Evolutionary conservation across 2,888 invertebrate species (phyloP), one percentile per base, ranked within the genome.

Genomic region (Chydorus sphaericus): DNA sequence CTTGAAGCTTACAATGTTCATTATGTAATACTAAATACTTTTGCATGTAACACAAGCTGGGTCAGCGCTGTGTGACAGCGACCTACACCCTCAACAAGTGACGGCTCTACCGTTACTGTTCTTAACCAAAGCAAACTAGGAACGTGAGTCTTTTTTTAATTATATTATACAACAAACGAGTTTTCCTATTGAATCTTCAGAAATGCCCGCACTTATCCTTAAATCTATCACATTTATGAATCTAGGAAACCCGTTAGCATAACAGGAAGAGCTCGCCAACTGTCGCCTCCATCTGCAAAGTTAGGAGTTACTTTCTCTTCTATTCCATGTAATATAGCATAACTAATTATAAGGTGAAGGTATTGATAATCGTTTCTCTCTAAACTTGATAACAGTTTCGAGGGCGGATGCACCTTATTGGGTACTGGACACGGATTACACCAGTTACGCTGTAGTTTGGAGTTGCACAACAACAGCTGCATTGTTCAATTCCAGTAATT

Each of bases 41-140:
- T n/a, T n/a, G n/a, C n/a, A n/a, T n/a, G n/a, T n/a, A n/a, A n/a
- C n/a, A n/a, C n/a, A n/a, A n/a, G n/a, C n/a, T n/a, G 8, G 83
- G 80, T 4, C 83, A 82, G 30, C 81, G 80, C 64, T 87, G 86
- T 66, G 79, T 83, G 54, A 80, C 79, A 3, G 83, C 85, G 0
- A 75, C 76, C 58, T 85, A 85, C 67, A 71, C 67, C 60, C 64
- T 63, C 59, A 70, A 64, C 62, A 72, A n/a, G 67, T 62, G 76
- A 72, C 60, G 70, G 70, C 0, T 11, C 23, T 3, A 26, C 14
- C 7, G 39, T 56, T 4, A 18, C 33, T n/a, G 50, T 58, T 1
- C 26, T 16, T n/a, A 55, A 58, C 49, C n/a, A 18, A 11, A 50
- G 44, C 4, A 50, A 4, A 8, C 28, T 29, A 61, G 61, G 66